phyloP scores from a whole-genome alignment of 2,888 invertebrate species.

The Plutella xylostella region DNA sequence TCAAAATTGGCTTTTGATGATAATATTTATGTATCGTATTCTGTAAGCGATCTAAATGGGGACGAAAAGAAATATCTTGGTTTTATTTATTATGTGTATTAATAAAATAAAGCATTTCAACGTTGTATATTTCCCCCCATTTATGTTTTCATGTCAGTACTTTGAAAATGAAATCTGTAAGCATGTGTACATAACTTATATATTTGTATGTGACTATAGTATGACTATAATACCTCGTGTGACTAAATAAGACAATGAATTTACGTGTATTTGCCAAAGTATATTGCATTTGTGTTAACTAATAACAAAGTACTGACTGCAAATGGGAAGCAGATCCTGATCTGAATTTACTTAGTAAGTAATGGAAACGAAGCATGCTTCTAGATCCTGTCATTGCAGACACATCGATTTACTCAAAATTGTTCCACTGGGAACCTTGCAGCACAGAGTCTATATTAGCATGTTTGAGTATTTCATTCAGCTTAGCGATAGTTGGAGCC shows the following conservation, averaged over 20 bases:
- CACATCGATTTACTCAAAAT: too few species aligned
- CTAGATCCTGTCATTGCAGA: too few species aligned
- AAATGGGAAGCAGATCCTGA: conserved; percentile 31
- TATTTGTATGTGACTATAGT: too few species aligned
- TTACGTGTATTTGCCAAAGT: conserved; percentile 50
- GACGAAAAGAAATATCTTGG: conserved; percentile 36
- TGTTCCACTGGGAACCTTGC: too few species aligned
- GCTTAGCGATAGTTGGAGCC: too few species aligned
- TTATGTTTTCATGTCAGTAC: conserved; percentile 41
- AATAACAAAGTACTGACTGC: conserved; percentile 44
- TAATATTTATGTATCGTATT: conserved; percentile 10
- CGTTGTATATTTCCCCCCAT: conserved; percentile 21
- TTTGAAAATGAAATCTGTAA: conserved; percentile 13
- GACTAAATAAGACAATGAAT: neutral
- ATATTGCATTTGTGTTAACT: conserved; percentile 51
- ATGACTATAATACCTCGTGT: too few species aligned
- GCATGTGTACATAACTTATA: neutral
- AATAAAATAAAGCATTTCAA: conserved; percentile 41
- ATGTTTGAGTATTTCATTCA: too few species aligned
- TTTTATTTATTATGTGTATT: conserved; percentile 39
- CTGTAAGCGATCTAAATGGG: conserved; percentile 32
- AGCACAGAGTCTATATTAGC: too few species aligned
- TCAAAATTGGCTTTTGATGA: conserved; percentile 26
- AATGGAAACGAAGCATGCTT: too few species aligned
- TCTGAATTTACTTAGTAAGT: too few species aligned